Evolutionary conservation across 2,113 vertebrate species (phyloP), one percentile per base, ranked within the genome.

Genomic region (Microcebus jonahi): DNA sequence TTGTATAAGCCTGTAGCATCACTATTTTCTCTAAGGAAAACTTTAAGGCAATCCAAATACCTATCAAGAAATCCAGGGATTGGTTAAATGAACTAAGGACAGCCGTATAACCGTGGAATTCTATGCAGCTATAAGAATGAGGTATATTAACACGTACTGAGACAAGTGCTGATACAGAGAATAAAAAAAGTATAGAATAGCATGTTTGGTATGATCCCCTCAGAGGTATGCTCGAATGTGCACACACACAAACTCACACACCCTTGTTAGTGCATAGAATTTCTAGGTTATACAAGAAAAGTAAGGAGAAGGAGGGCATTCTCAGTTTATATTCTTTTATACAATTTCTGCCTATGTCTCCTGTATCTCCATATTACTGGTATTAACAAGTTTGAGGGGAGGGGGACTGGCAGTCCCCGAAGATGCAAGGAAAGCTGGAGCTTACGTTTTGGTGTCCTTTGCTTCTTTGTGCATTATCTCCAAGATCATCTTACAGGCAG

Each of bases 391-490:
- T 27, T 15, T 15, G 8, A n/a, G 39, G 7, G 39, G 13, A 8
- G 27, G 20, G 8, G 17, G 4, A 34, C 27, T 0, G 5, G 18
- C 4, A 17, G 23, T 15, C 21, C 48, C 65, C 29, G 8, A 14
- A 5, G 6, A 55, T 9, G 31, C 20, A 2, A 31, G 80, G n/a
- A 48, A 39, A 11, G 39, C 6, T 1, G 15, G 29, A 63, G 12
- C 8, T 97, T 98, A 99, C 99, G 99, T 99, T 98, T 99, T 99
- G 97, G 99, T 99, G 98, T 99, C 99, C 98, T 99, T 99, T 3
- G 99, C 99, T 97, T 99, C 99, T 98, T 99, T 99, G 45, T 99
- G 99, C 99, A 99, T 99, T 97, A 99, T 99, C 95, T 99, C 99
- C 97, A 99, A 95, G 97, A 99, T 99, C 99, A 99, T 99, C 93